These are phyloP conservation scores for Microvelia longipes DNA, from an alignment of 1,140 invertebrate genomes.

Conservation along the genomic window DNA sequence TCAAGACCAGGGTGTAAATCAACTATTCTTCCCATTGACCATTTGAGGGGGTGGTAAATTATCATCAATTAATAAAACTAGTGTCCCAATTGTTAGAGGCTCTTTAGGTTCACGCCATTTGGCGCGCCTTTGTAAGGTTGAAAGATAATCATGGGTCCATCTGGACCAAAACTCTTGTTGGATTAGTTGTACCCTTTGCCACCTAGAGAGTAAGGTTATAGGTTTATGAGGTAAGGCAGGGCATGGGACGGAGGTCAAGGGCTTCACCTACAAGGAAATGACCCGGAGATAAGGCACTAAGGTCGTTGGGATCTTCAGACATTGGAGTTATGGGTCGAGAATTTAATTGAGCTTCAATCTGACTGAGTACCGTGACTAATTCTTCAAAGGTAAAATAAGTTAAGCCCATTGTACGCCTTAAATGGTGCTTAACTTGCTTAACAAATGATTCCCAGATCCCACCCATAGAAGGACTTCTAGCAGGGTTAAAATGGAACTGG, in stretches of 20 bases:
- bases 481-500: constrained; percentile 31
- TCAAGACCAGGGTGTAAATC: background rate
- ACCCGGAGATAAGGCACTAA: background rate
- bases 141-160: background rate
- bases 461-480: constrained; percentile 30
- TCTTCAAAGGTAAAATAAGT: constrained; percentile 19
- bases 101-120: background rate
- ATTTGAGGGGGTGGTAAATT: background rate
- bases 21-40: background rate
- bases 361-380: constrained; percentile 11
- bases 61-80: background rate
- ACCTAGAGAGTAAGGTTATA: background rate
- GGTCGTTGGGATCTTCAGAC: constrained; percentile 13
- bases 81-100: background rate
- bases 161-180: background rate
- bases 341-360: constrained; percentile 23
- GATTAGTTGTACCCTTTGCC: background rate
- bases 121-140: background rate
- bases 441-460: constrained; percentile 32
- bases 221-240: background rate
- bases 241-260: background rate
- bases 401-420: constrained; percentile 20
- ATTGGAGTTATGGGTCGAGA: constrained; percentile 26
- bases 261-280: background rate
- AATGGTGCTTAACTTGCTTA: constrained; percentile 28